Evolutionary conservation across 2,113 vertebrate genomes (phyloP).

Genomic region (Psittacara wagleri): DNA sequence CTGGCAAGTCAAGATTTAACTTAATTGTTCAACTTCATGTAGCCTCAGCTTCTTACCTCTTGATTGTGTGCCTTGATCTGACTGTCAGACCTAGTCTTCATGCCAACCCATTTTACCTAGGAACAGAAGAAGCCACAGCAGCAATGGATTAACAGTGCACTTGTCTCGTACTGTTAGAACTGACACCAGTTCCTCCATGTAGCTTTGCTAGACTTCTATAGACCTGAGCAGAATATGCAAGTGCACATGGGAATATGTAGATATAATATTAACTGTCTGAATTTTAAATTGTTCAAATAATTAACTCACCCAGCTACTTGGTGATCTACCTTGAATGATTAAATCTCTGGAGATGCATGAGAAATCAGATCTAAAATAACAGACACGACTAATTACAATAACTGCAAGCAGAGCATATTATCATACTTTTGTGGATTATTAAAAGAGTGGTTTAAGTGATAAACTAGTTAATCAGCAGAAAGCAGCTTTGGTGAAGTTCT

Average conservation of each 20-base stretch:
- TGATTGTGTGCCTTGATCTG: background rate
- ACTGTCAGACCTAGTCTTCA: background rate
- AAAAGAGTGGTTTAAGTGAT: background rate
- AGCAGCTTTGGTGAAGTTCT: background rate
- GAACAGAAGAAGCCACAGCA: background rate
- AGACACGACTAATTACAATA: slow-evolving; percentile 28
- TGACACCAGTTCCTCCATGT: background rate
- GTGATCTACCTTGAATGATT: slow-evolving; percentile 26
- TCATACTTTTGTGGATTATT: slow-evolving; percentile 1
- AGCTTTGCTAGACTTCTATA: background rate
- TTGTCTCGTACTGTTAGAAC: background rate
- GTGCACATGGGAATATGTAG: background rate
- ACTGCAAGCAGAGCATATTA: background rate
- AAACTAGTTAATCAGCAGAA: slow-evolving; percentile 10
- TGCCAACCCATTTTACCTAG: background rate
- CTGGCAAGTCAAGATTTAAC: accelerated
- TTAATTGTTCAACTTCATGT: background rate
- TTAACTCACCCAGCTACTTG: slow-evolving; percentile 39
- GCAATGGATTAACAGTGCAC: background rate
- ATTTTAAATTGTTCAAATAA: slow-evolving; percentile 31
- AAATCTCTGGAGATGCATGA: slow-evolving; percentile 1
- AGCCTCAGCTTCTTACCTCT: background rate
- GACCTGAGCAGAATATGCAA: background rate
- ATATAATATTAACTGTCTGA: slow-evolving; percentile 21
- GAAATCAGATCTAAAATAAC: slow-evolving; percentile 34